Evolutionary conservation across 2,888 invertebrate species (phyloP), one percentile per base, ranked within the genome.

Genomic region (Beris chalybata): DNA sequence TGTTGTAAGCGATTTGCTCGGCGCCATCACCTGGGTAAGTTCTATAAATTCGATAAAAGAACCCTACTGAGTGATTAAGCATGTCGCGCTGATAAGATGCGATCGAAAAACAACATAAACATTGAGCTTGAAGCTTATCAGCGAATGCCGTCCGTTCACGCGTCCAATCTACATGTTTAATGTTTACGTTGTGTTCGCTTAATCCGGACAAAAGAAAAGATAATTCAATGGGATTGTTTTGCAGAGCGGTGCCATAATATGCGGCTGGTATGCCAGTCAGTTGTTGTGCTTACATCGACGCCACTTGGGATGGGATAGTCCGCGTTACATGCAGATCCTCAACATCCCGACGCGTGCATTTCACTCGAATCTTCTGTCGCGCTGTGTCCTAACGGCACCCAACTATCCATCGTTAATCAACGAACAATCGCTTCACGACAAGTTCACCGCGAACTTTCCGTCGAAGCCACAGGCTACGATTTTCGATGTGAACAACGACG

Each of bases 181-280:
- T 61, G 61, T 61, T 61, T 61, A 61, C 52, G 52, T 38, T 61
- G 22, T 13, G 50, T 15, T 4, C 30, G 4, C 43, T 6, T 13
- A 11, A 29, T 6, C 3, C 44, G 45, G 29, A 22, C 48, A 13
- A n/a, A 43, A 32, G 44, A 13, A n/a, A 43, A 32, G 44, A 50
- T 32, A 53, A 58, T 65, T 50, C 12, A 44, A 50, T 48, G 45
- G 45, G 52, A 38, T 64, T 68, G 65, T 48, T 66, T 78, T 80
- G 68, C 80, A 88, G 88, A 86, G 87, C 71, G 83, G 87, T 72
- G 83, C 84, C 15, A 74, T 87, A 54, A 84, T 87, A 13, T 75
- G 86, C 67, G 87, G 87, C 52, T 87, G 86, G 85, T 85, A 86
- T 67, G 82, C 87, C 22, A 86, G 85, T 73, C 87, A 88, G 72